Conservation (phyloP, 1,140 invertebrate genomes). For the Cotesia chilonis region DNA sequence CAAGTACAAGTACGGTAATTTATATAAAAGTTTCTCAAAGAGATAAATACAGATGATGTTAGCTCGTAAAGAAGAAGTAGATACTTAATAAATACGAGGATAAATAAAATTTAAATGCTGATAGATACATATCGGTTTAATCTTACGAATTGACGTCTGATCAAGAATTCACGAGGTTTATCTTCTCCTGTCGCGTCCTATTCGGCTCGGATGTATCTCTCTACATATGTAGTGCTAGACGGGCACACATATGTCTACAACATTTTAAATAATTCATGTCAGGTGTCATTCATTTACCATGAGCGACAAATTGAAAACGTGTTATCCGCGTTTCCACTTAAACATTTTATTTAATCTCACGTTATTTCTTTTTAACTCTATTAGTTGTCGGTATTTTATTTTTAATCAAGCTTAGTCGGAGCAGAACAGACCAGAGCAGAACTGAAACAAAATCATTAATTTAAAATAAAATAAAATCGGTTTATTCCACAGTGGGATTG, state of each 20-base stretch:
- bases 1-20: too few species aligned
- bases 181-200: too few species aligned
- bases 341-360: neutral
- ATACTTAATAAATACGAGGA: too few species aligned
- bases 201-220: too few species aligned
- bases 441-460: neutral
- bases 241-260: neutral
- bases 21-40: too few species aligned
- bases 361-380: neutral
- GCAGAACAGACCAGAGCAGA: too few species aligned
- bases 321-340: neutral
- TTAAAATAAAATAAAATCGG: slow-evolving; percentile 25
- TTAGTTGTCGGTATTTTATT: neutral
- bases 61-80: too few species aligned
- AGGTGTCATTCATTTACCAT: neutral
- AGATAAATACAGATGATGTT: too few species aligned
- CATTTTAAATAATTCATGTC: neutral
- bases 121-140: too few species aligned
- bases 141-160: too few species aligned
- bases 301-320: slow-evolving; percentile 1
- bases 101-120: too few species aligned
- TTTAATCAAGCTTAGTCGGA: slow-evolving; percentile 13
- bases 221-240: neutral
- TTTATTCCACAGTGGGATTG: slow-evolving; percentile 17
- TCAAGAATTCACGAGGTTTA: too few species aligned